phyloP scores from a whole-genome alignment of 1,140 invertebrate genomes.

The Aethina tumida region DNA sequence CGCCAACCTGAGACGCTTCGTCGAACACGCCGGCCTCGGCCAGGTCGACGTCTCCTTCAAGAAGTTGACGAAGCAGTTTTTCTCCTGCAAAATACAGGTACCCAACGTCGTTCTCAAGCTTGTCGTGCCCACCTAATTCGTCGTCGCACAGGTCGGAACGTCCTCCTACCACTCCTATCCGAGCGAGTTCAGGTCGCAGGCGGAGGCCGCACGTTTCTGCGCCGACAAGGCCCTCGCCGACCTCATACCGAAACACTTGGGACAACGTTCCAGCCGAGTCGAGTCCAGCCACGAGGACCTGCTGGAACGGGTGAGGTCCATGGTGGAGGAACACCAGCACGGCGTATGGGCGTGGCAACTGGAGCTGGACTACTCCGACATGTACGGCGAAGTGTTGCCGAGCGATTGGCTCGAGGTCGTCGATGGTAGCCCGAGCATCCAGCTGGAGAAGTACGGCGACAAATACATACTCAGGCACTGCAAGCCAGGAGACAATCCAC shows the following conservation, averaged over 20 bases:
- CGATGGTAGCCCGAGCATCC: conserved; percentile 21
- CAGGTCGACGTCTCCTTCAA: conserved; percentile 17
- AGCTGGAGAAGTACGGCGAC: conserved; percentile 18
- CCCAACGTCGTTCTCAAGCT: background rate
- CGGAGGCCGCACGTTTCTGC: conserved; percentile 43
- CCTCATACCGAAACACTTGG: conserved; percentile 34
- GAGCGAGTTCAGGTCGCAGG: conserved; percentile 39
- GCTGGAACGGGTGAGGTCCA: conserved; percentile 25
- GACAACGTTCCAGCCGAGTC: conserved; percentile 20
- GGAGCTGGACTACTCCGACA: conserved; percentile 27
- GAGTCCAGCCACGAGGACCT: conserved; percentile 29
- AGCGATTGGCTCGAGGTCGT: conserved; percentile 30
- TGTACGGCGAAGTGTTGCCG: conserved; percentile 28
- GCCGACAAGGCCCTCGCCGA: conserved; percentile 41
- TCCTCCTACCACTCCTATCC: conserved; percentile 47
- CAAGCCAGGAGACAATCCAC: conserved; percentile 24
- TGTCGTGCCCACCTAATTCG: background rate
- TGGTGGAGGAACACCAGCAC: conserved; percentile 20
- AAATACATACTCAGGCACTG: conserved; percentile 25
- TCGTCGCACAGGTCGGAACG: conserved; percentile 36
- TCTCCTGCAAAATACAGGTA: conserved; percentile 37
- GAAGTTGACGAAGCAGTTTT: conserved; percentile 23
- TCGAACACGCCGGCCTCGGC: conserved; percentile 19
- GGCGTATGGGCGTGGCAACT: conserved; percentile 30
- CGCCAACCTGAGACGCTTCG: conserved; percentile 22